These are phyloP conservation scores for Gonocerus acuteangulatus DNA, from an alignment of 2,888 invertebrate genomes.

Conservation along the genomic window DNA sequence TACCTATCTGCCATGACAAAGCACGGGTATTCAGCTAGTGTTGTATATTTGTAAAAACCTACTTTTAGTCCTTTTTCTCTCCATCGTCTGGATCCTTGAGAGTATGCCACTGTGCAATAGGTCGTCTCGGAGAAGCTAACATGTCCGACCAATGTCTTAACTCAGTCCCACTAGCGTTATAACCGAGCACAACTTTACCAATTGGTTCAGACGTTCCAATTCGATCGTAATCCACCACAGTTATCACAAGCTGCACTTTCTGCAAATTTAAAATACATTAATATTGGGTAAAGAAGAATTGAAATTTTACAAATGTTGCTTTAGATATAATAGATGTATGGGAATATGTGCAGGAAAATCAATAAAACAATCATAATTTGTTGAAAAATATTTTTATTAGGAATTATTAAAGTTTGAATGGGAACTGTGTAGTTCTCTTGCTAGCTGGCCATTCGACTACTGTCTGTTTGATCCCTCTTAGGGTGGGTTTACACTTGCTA, in stretches of 20 bases:
- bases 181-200: conserved; percentile 93
- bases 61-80: conserved; percentile 57
- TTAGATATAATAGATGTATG: background rate
- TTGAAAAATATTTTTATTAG: too few relatives aligned
- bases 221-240: conserved; percentile 99
- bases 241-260: conserved; percentile 98
- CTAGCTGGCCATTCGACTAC: too few relatives aligned
- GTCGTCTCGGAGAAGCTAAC: conserved; percentile 97
- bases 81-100: conserved; percentile 91
- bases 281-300: background rate
- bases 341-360: too few relatives aligned
- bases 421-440: too few relatives aligned
- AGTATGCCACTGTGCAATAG: conserved; percentile 99
- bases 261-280: conserved; percentile 47
- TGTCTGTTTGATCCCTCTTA: too few relatives aligned
- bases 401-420: too few relatives aligned
- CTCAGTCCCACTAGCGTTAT: conserved; percentile 96
- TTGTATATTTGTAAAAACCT: too few relatives aligned
- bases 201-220: conserved; percentile 99
- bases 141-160: conserved; percentile 99
- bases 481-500: too few relatives aligned
- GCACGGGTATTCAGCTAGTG: too few relatives aligned
- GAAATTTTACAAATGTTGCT: background rate
- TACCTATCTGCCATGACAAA: too few relatives aligned
- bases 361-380: too few relatives aligned